These are phyloP conservation scores for Sphaerophoria taeniata DNA, from an alignment of 2,888 invertebrate species.

Conservation along the genomic window DNA sequence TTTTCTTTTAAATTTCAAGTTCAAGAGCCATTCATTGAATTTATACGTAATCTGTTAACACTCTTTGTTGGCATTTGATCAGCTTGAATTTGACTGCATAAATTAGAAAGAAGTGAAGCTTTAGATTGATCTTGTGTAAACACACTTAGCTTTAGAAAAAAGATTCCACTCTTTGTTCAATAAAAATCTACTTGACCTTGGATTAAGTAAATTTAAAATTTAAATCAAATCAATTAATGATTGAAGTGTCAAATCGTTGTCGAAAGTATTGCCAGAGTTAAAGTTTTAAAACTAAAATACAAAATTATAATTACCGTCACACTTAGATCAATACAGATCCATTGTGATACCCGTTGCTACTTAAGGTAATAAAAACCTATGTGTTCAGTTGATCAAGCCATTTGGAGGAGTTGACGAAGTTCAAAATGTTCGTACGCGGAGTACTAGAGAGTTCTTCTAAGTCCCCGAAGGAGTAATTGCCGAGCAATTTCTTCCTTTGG, in stretches of 20 bases:
- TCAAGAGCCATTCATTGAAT: constrained; percentile 50
- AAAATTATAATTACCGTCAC: not conserved
- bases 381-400: too few relatives aligned
- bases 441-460: too few relatives aligned
- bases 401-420: too few relatives aligned
- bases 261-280: not conserved
- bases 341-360: too few relatives aligned
- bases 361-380: too few relatives aligned
- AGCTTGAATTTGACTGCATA: not conserved
- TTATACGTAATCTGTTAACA: not conserved
- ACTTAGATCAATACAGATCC: too few relatives aligned
- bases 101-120: constrained; percentile 22
- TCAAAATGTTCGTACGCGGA: too few relatives aligned
- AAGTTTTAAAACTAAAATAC: not conserved
- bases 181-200: constrained; percentile 50
- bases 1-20: constrained; percentile 56
- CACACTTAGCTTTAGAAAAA: not conserved
- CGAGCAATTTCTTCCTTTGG: too few relatives aligned
- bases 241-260: constrained; percentile 26
- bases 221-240: constrained; percentile 56
- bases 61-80: constrained; percentile 1
- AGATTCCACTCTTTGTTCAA: not conserved
- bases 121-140: not conserved
- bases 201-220: constrained; percentile 51
- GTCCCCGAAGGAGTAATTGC: too few relatives aligned